Evolutionary conservation across 2,113 vertebrate genomes (phyloP).

Genomic region (Atlantisia rogersi): DNA sequence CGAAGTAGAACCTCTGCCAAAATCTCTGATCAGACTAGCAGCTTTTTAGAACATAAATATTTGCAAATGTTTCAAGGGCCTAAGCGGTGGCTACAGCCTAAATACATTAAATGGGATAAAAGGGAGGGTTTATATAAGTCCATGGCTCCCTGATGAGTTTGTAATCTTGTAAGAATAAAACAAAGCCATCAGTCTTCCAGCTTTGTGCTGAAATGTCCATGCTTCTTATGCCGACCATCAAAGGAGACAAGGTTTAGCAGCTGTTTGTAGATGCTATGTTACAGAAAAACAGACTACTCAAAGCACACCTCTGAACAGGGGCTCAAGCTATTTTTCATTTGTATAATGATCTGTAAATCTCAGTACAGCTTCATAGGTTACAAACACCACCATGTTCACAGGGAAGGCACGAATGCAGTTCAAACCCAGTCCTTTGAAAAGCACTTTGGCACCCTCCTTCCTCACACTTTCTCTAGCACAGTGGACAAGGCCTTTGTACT

Average conservation of each 20-base stretch:
- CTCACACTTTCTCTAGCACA: constrained; percentile 81
- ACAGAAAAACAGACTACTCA: not conserved
- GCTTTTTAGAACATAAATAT: not conserved
- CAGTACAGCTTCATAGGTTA: constrained; percentile 83
- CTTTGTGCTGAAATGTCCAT: not conserved
- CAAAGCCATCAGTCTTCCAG: not conserved
- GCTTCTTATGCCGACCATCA: not conserved
- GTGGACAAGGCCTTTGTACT: constrained; percentile 85
- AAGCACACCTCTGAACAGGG: not conserved
- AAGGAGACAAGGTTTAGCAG: not conserved
- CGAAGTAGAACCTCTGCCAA: not conserved
- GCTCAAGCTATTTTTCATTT: not conserved
- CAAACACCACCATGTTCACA: constrained; percentile 90
- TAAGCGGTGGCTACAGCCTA: not conserved
- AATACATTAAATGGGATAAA: not conserved
- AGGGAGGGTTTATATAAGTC: not conserved
- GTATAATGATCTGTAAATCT: constrained; percentile 59
- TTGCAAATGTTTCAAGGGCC: not conserved
- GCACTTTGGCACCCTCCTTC: constrained; percentile 81
- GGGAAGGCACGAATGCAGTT: constrained; percentile 92
- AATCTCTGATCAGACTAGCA: not conserved
- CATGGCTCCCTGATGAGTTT: not conserved
- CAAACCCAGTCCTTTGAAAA: constrained; percentile 87
- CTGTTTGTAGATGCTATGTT: not conserved
- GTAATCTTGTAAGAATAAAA: not conserved